A percentile compares a stretch with the other conserved stretches of the same genome.
These are phyloP conservation scores for Tenualosa thibaudeaui DNA, from an alignment of 2,797 vertebrate species.

Conservation along the genomic window DNA sequence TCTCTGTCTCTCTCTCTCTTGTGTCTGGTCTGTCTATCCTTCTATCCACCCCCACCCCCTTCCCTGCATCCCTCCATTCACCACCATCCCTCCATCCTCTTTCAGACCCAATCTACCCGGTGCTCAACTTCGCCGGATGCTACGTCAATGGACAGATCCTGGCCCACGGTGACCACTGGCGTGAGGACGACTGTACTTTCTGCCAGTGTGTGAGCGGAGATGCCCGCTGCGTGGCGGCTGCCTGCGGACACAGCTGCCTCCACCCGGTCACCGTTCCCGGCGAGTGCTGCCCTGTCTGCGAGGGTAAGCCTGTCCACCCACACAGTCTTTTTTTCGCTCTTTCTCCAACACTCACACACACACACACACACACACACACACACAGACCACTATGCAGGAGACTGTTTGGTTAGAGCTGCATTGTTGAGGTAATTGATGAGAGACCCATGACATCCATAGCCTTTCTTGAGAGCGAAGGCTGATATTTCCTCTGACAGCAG, in stretches of 20 bases:
- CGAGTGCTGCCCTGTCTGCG: conserved; percentile 87
- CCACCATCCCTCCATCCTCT: not conserved
- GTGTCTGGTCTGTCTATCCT: not conserved
- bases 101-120: conserved; percentile 80
- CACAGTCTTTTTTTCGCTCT: not conserved
- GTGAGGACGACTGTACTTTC: conserved; percentile 89
- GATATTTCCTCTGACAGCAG: not conserved
- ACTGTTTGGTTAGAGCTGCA: not conserved
- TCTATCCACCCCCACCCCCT: not conserved
- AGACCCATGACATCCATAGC: not conserved
- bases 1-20: not conserved
- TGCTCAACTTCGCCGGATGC: conserved; percentile 84
- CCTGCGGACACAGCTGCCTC: conserved; percentile 85
- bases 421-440: not conserved
- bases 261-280: conserved; percentile 86
- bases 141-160: conserved; percentile 86
- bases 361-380: not conserved
- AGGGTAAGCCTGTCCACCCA: conserved; percentile 71
- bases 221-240: conserved; percentile 82
- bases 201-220: conserved; percentile 88
- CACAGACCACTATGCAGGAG: not conserved
- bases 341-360: not conserved
- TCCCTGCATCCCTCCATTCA: not conserved
- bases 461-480: not conserved
- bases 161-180: conserved; percentile 87